phyloP scores from a whole-genome alignment of 2,113 vertebrate species.

The Saiga tatarica region DNA sequence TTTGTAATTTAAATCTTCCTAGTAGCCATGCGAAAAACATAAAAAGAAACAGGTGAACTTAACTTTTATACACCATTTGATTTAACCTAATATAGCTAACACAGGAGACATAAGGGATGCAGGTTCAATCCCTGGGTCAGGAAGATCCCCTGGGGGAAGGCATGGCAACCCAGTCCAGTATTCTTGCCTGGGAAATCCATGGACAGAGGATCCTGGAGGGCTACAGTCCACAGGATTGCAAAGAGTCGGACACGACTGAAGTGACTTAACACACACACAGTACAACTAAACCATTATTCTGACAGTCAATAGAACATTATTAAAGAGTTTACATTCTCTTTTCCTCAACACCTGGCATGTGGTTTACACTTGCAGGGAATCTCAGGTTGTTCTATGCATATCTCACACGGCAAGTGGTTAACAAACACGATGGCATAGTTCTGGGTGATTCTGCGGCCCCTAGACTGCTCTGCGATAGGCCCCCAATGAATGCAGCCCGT shows the following conservation, averaged over 20 bases:
- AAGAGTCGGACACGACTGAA: neutral
- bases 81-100: neutral
- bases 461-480: neutral
- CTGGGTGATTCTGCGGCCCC: neutral
- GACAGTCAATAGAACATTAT: neutral
- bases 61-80: neutral
- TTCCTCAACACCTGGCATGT: neutral
- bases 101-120: neutral
- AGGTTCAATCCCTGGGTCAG: neutral
- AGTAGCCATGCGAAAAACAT: neutral
- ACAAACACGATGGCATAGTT: accelerated
- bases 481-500: neutral
- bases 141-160: neutral
- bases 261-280: neutral
- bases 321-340: neutral
- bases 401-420: accelerated
- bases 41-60: neutral
- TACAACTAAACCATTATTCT: neutral
- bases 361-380: no score
- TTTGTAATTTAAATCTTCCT: neutral
- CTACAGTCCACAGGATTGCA: neutral
- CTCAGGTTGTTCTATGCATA: neutral
- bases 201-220: neutral
- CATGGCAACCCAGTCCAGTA: neutral
- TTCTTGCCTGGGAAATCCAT: neutral